phyloP scores from a whole-genome alignment of 1,140 invertebrate genomes.

The Hypothenemus hampei region DNA sequence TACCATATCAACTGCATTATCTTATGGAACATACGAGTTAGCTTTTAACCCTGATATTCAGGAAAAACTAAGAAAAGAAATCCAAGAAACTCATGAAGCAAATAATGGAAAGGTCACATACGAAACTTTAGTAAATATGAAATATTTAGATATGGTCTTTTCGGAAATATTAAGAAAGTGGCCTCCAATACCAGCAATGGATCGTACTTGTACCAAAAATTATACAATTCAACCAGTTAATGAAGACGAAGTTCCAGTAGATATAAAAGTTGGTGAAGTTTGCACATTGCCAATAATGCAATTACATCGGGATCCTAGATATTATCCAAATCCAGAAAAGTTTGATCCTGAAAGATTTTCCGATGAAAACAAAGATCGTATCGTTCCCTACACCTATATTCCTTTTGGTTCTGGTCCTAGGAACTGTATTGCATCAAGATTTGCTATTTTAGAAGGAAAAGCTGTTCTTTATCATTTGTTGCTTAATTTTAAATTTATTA shows the following conservation, averaged over 20 bases:
- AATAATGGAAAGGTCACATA: constrained; percentile 37
- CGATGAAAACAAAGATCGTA: constrained; percentile 33
- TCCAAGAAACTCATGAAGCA: constrained; percentile 17
- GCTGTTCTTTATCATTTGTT: constrained; percentile 40
- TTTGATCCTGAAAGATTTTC: constrained; percentile 36
- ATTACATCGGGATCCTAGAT: constrained; percentile 31
- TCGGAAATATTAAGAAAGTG: constrained; percentile 55
- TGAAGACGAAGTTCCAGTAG: constrained; percentile 44
- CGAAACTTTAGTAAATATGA: constrained; percentile 41
- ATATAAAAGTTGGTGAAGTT: constrained; percentile 36
- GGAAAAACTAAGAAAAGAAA: constrained; percentile 43
- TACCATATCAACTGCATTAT: constrained; percentile 35
- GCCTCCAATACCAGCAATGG: constrained; percentile 48
- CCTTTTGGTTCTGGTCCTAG: constrained; percentile 55
- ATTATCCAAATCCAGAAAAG: constrained; percentile 32
- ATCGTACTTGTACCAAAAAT: constrained; percentile 50
- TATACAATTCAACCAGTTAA: constrained; percentile 42
- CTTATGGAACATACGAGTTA: constrained; percentile 45
- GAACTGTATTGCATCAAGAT: constrained; percentile 39
- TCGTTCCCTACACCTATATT: constrained; percentile 48
- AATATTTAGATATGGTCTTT: constrained; percentile 47
- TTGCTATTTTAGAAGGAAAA: constrained; percentile 40
- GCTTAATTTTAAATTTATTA: constrained; percentile 35
- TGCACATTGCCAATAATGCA: constrained; percentile 28
- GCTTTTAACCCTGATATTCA: constrained; percentile 51